Evolutionary conservation across 2,888 invertebrate genomes (phyloP).

Genomic region (Eugnorisma glareosa): DNA sequence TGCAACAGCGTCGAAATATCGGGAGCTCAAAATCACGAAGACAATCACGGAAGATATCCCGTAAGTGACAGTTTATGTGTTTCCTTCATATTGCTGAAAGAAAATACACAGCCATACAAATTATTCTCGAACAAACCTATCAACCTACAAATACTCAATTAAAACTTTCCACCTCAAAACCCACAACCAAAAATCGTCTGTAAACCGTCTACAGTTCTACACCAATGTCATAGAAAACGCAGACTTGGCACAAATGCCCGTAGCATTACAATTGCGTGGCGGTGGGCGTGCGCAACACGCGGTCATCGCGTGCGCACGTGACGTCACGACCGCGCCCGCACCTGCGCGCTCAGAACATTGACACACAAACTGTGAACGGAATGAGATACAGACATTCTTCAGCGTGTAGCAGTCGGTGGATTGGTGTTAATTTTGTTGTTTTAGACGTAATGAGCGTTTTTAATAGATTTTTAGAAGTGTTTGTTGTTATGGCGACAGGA

Average conservation of each 20-base stretch:
- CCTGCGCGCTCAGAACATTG: conserved; percentile 65
- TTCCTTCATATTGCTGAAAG: too few species aligned
- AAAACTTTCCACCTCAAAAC: conserved; percentile 2
- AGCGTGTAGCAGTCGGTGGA: not conserved
- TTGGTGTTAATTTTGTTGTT: conserved; percentile 27
- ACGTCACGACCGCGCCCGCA: conserved; percentile 71
- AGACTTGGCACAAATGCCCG: conserved; percentile 53
- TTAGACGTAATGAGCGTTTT: conserved; percentile 3
- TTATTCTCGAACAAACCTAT: not conserved
- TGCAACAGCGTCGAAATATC: too few species aligned
- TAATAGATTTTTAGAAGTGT: not conserved
- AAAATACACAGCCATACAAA: too few species aligned
- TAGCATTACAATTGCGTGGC: conserved; percentile 60
- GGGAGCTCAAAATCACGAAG: too few species aligned
- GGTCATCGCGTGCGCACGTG: conserved; percentile 66
- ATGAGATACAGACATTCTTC: conserved; percentile 39
- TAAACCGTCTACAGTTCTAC: conserved; percentile 55
- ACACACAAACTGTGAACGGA: conserved; percentile 63
- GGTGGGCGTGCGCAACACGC: conserved; percentile 67
- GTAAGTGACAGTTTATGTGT: too few species aligned
- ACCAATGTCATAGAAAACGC: conserved; percentile 52
- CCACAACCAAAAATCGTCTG: conserved; percentile 46
- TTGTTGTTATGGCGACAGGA: not conserved
- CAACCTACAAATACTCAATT: not conserved
- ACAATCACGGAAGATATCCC: too few species aligned